Base-by-base conservation (phyloP, 2,113 vertebrate species). In the Microtus oregoni region DNA sequence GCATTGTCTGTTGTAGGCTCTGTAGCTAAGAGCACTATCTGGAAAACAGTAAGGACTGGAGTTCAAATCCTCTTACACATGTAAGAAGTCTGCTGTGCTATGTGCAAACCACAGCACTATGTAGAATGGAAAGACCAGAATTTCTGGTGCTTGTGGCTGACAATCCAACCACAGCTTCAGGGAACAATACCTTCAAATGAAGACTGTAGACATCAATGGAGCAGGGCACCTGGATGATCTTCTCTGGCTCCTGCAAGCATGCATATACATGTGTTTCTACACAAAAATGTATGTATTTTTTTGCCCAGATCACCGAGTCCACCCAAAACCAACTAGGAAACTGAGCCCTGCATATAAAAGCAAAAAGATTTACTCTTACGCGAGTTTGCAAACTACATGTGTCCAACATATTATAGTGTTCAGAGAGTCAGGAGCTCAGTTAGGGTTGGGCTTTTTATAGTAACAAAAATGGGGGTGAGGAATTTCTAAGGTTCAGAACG, bases 71-170 rank as follows among this genome's bases (percentile, higher is more conserved):
- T 15, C 13, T 12, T 15, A 9, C 0, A 19, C 65, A n/a, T 5
- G 12, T 35, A 20, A 35, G 7, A 86, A 68, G 5, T 10, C 65
- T 17, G 44, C 0, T 50, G 0, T n/a, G 1, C 20, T 67, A 26
- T 22, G 20, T 8, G 44, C 30, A 35, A n/a, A 11, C 3, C 19
- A 38, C 9, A 22, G 2, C 22, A 87, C 44, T 87, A 7, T 15
- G 32, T 50, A 11, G 11, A n/a, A 24, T 22, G 50, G 3, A 26
- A 5, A n/a, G 5, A 24, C 7, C 2, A 52, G 3, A 1, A n/a
- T 70, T 52, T 14, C 11, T 12, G 32, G 20, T 50, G 41, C 28
- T 35, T 32, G 28, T 67, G n/a, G 41, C 28, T 86, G 38, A 47
- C 15, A 67, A 47, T 35, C 17, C 22, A 32, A 9, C 28, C 47